Evolutionary conservation across 2,888 invertebrate species (phyloP), one percentile per base, ranked within the genome.

Genomic region (Caenorhabditis angaria): DNA sequence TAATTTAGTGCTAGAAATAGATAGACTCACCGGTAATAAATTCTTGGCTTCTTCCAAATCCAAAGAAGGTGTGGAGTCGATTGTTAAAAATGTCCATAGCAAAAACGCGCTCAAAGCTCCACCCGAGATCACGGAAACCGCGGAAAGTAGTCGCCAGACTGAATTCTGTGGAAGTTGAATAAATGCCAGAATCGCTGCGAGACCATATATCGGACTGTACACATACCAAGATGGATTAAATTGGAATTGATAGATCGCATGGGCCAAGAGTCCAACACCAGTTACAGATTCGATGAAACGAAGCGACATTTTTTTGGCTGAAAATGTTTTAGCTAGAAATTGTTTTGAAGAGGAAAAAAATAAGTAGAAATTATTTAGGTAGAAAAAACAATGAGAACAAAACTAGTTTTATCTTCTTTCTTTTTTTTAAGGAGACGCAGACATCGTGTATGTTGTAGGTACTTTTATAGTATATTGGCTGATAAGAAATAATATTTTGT

Each of bases 131-230:
- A 70, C 55, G 1, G 65, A 59, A 22, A 70, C 54, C 1, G 65
- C 56, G 4, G 70, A 70, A n/a, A 66, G 50, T 10, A 62, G 51
- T 22, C 70, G 62, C 70, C 70, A 70, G 24, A 65, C 56, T 12
- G 50, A 12, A 32, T 60, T 65, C 5, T 59, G 58, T 10, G 70
- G 65, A 8, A 62, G 25, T 29, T 65, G 62, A 22, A 66, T 8
- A n/a, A 66, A 50, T 12, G 62, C 51, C 6, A 70, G 56, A 3
- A 59, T 22, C 0, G 70, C 70, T 5, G 65, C 35, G 0, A 66
- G 12, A 14, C 57, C 18, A 56, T 70, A 70, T 20, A 70, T 59
- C 1, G 70, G 70, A 10, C 47, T 61, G 32, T 70, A 66, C 1
- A 65, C 61, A 62, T 62, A 70, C 70, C 70, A 70, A 2, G 24